Percentiles rank a stretch among this genome's conserved stretches.
Conservation (phyloP, 2,113 vertebrate genomes). For the Fregetta grallaria region DNA sequence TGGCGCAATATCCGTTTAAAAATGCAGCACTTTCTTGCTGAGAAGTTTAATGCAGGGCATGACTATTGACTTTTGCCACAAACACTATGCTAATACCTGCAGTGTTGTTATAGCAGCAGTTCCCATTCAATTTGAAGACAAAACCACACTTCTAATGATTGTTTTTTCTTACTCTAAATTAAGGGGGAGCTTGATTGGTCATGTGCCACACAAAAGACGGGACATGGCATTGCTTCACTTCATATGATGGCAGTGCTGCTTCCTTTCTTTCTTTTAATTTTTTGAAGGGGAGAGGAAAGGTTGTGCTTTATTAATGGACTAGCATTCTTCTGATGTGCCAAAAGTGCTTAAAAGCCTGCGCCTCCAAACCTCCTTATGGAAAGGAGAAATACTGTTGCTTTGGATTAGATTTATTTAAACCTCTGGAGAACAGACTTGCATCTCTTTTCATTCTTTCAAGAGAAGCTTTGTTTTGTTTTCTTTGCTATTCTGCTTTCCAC, state of each 20-base stretch:
- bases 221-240: not conserved
- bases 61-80: not conserved
- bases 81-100: not conserved
- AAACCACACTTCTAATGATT: not conserved
- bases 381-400: not conserved
- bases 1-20: not conserved
- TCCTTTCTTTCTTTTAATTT: not conserved
- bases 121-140: not conserved
- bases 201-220: not conserved
- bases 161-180: not conserved
- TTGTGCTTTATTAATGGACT: not conserved
- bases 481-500: not conserved
- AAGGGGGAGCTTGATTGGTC: not conserved
- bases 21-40: not conserved
- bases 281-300: not conserved
- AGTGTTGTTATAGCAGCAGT: not conserved
- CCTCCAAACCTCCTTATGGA: not conserved
- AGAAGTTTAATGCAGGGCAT: not conserved
- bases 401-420: not conserved
- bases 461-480: constrained; percentile 8
- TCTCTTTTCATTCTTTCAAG: not conserved
- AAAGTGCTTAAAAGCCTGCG: not conserved
- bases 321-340: not conserved
- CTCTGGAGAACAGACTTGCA: not conserved
- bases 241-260: not conserved